Percentiles rank a stretch among this genome's conserved stretches.
phyloP scores from a whole-genome alignment of 2,113 vertebrate genomes.

The Crotalus tigris region DNA sequence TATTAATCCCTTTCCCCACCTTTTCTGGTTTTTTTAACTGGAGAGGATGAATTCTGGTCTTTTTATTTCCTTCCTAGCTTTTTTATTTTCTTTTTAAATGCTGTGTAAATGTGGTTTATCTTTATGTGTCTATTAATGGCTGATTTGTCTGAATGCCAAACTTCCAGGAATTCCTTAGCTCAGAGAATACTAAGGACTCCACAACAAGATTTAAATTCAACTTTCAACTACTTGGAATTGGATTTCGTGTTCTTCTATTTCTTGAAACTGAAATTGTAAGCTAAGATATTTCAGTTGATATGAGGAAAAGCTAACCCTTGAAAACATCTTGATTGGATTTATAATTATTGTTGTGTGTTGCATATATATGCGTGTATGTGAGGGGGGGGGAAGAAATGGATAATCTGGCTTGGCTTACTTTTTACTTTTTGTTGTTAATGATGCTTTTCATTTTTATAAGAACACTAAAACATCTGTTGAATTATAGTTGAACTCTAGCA shows the following conservation, averaged over 20 bases:
- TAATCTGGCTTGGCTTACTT: constrained; percentile 38
- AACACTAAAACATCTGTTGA: constrained; percentile 38
- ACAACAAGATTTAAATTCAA: neutral
- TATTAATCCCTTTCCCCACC: neutral
- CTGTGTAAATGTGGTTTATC: neutral
- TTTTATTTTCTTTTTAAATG: neutral
- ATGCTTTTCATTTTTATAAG: constrained; percentile 43
- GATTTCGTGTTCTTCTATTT: neutral
- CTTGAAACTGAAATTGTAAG: neutral
- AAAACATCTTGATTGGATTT: constrained; percentile 19
- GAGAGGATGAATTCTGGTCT: neutral
- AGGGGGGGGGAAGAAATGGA: neutral
- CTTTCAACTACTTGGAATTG: neutral
- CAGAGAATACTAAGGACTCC: neutral
- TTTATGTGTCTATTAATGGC: neutral
- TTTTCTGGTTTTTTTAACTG: neutral
- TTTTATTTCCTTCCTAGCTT: neutral
- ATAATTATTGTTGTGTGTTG: constrained; percentile 31
- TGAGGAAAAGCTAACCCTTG: neutral
- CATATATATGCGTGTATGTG: neutral
- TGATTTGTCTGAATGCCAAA: neutral
- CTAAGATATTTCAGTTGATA: neutral
- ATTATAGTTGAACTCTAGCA: constrained; percentile 12
- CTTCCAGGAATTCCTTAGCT: neutral
- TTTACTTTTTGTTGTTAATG: constrained; percentile 36